A percentile compares a stretch with the other conserved stretches of the same genome.
Evolutionary conservation across 2,113 vertebrate genomes (phyloP).

Genomic region (Megaceryle torquata): DNA sequence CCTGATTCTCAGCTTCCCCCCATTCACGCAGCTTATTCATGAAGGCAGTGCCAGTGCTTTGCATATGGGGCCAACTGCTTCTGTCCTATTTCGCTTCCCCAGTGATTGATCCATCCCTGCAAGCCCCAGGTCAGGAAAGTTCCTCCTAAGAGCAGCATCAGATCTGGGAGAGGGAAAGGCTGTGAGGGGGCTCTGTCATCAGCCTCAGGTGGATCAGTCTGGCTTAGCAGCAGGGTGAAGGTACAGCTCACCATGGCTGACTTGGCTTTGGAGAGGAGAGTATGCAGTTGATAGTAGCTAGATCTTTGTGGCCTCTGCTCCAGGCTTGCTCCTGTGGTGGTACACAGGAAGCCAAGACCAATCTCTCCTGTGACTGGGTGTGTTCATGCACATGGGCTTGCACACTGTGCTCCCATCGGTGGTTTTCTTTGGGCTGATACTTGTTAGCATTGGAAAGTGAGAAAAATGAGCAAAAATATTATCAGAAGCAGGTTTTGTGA

Average conservation of each 20-base stretch:
- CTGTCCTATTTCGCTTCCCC: not conserved
- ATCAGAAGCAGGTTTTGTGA: slow-evolving; percentile 71
- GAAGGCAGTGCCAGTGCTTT: not conserved
- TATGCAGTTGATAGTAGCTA: not conserved
- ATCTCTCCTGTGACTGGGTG: slow-evolving; percentile 6
- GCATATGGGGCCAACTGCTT: not conserved
- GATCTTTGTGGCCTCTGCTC: not conserved
- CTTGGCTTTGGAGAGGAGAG: not conserved
- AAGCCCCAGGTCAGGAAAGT: not conserved
- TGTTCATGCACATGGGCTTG: slow-evolving; percentile 32
- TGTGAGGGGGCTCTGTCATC: not conserved
- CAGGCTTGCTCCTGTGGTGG: not conserved
- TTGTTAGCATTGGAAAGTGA: slow-evolving; percentile 62
- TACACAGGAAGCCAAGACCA: slow-evolving; percentile 34
- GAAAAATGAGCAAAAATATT: slow-evolving; percentile 60
- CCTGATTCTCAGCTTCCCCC: not conserved
- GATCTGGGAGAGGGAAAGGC: not conserved
- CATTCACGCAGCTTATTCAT: not conserved
- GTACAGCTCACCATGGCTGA: not conserved
- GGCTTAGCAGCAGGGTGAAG: not conserved
- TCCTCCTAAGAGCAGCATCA: not conserved
- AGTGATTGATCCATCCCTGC: not conserved
- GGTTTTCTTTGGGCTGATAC: slow-evolving; percentile 56
- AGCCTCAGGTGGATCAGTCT: not conserved
- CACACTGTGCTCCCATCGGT: not conserved